Conservation (phyloP, 2,113 vertebrate species). For the Corythaixoides concolor region DNA sequence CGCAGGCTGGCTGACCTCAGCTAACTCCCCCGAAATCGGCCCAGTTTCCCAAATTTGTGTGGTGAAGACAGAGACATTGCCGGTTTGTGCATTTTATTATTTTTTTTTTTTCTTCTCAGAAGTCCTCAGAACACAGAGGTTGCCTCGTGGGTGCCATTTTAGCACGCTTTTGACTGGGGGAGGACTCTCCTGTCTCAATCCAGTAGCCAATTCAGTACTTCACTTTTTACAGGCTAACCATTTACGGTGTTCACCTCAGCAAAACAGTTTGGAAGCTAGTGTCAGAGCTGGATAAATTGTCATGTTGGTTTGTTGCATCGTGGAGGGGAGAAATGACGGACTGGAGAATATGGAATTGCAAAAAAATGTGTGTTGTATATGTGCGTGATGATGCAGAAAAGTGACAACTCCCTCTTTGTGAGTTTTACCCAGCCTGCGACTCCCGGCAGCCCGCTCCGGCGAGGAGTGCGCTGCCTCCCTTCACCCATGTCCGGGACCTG, state of each 20-base stretch:
- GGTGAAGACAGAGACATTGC: background rate
- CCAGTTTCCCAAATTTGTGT: background rate
- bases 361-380: background rate
- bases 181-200: background rate
- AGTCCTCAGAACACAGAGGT: background rate
- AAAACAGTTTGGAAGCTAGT: background rate
- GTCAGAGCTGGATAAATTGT: background rate
- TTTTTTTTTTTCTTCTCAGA: background rate
- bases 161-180: background rate
- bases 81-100: background rate
- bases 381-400: background rate
- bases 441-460: background rate
- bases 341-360: background rate
- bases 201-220: background rate
- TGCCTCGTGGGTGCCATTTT: background rate
- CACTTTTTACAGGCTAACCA: background rate
- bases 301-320: background rate
- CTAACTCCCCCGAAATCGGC: background rate
- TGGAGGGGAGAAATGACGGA: fast-evolving
- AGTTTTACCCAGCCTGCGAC: background rate
- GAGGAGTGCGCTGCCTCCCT: background rate
- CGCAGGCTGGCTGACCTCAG: background rate
- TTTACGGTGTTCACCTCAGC: background rate
- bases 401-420: background rate
- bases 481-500: fast-evolving